Percentiles rank a stretch among this genome's conserved stretches.
phyloP scores from a whole-genome alignment of 2,113 vertebrate genomes.

The Equus quagga region DNA sequence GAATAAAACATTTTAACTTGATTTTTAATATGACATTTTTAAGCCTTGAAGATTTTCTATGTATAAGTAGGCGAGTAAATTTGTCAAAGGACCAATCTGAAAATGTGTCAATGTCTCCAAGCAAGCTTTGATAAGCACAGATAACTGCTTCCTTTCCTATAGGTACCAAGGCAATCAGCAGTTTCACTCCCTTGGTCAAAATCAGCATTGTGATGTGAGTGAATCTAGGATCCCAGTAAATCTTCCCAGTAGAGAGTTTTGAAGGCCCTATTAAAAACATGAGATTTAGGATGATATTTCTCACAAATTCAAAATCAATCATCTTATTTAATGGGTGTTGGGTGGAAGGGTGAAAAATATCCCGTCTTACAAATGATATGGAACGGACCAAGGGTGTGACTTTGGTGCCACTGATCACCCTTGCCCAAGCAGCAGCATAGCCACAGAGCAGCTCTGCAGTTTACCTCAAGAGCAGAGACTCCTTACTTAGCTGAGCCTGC shows the following conservation, averaged over 20 bases:
- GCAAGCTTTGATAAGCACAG: not conserved
- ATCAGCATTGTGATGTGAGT: not conserved
- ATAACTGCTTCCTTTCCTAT: not conserved
- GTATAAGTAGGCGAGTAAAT: not conserved
- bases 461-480: not conserved
- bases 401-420: not conserved
- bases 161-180: not conserved
- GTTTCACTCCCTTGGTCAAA: not conserved
- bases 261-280: not conserved
- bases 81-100: not conserved
- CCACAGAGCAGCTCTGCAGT: not conserved
- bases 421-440: not conserved
- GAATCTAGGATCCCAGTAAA: not conserved
- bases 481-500: not conserved
- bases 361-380: not conserved
- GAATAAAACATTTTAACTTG: constrained; percentile 1
- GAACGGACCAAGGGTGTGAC: not conserved
- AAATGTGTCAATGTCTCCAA: not conserved
- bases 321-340: not conserved
- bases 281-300: not conserved
- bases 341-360: not conserved
- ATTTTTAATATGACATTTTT: not conserved
- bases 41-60: not conserved
- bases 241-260: not conserved
- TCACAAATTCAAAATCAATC: constrained; percentile 24